These are phyloP conservation scores for Eulemur coronatus DNA, from an alignment of 2,797 vertebrate genomes.

Conservation along the genomic window DNA sequence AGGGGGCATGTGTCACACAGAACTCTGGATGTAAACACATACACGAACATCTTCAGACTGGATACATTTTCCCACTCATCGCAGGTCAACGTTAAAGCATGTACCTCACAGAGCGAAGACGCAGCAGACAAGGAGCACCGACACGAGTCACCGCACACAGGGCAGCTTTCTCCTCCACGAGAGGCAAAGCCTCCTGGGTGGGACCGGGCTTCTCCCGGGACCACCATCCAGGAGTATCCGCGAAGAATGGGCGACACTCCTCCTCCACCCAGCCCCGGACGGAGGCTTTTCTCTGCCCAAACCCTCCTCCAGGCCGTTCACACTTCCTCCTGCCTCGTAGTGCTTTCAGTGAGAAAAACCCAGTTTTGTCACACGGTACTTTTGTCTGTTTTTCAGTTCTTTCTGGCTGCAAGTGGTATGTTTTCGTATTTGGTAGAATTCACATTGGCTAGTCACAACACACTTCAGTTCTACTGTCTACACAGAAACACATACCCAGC, in stretches of 20 bases:
- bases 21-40: background rate
- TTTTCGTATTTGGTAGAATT: background rate
- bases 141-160: background rate
- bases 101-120: background rate
- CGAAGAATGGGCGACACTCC: rapidly evolving
- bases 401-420: background rate
- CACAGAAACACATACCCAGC: background rate
- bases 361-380: rapidly evolving
- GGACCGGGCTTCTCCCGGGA: background rate
- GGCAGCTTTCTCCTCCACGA: background rate
- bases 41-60: background rate
- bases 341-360: background rate
- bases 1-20: background rate
- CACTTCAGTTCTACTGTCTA: background rate
- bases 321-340: rapidly evolving
- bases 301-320: background rate
- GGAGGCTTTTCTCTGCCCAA: background rate
- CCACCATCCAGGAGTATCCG: rapidly evolving
- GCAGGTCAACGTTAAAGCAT: background rate
- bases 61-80: background rate
- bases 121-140: background rate
- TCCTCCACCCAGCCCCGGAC: rapidly evolving
- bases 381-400: background rate
- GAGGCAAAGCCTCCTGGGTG: background rate
- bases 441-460: background rate